Evolutionary conservation across 2,113 vertebrate species (phyloP).

Genomic region (Galeopterus variegatus): DNA sequence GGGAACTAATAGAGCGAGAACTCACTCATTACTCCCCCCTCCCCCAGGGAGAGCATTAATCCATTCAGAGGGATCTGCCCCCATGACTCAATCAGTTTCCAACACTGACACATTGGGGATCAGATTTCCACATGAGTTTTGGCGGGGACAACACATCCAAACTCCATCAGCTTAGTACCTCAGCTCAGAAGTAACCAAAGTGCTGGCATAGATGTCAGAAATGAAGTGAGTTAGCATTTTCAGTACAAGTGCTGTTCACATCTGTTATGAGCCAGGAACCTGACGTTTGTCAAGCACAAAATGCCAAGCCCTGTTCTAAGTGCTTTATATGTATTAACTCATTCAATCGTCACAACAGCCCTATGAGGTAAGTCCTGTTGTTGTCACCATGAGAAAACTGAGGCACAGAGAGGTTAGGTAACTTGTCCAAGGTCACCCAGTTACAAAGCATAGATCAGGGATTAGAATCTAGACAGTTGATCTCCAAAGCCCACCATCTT

Average conservation of each 20-base stretch:
- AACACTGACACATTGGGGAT: no score
- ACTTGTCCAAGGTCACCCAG: background rate
- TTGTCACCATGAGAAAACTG: background rate
- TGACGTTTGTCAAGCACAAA: background rate
- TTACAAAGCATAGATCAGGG: background rate
- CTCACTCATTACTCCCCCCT: no score
- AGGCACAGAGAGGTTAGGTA: background rate
- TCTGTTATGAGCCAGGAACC: background rate
- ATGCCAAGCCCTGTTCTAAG: background rate
- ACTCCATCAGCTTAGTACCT: no score
- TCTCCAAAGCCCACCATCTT: background rate
- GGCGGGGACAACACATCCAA: no score
- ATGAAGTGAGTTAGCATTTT: constrained; percentile 36
- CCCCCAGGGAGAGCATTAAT: no score
- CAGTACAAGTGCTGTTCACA: background rate
- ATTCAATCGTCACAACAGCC: background rate
- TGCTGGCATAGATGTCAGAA: background rate
- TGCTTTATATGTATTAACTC: background rate
- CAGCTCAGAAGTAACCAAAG: background rate
- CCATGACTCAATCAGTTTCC: no score
- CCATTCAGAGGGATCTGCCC: no score
- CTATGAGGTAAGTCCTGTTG: background rate
- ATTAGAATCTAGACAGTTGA: background rate
- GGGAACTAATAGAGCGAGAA: no score
- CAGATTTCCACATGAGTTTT: no score